Conservation (phyloP, 1,140 invertebrate genomes). For the Linepithema humile region DNA sequence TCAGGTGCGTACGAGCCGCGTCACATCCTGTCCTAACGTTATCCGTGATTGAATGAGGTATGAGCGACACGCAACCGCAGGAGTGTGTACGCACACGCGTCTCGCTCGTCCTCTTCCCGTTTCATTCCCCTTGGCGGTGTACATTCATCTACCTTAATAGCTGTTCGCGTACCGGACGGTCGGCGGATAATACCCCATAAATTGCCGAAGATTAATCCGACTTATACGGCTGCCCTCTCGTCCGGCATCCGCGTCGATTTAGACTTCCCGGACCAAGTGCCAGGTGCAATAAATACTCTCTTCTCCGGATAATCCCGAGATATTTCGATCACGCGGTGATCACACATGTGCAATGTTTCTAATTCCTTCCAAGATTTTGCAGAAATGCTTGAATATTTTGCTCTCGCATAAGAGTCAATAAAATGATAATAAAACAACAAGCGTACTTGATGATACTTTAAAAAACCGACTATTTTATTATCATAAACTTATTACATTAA, state of each 20-base stretch:
- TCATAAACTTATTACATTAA: too few species aligned
- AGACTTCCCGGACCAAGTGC: slow-evolving; percentile 18
- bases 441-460: too few species aligned
- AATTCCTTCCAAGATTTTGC: not conserved
- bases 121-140: slow-evolving; percentile 6
- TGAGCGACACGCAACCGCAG: slow-evolving; percentile 42
- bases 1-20: slow-evolving; percentile 7
- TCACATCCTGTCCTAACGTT: slow-evolving; percentile 15
- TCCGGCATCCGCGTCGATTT: slow-evolving; percentile 7
- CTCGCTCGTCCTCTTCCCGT: slow-evolving; percentile 12
- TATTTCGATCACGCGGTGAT: not conserved
- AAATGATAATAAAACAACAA: not conserved
- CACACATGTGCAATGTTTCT: not conserved
- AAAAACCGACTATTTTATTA: too few species aligned
- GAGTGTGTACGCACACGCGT: not conserved
- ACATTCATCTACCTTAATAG: slow-evolving; percentile 52
- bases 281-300: slow-evolving; percentile 33
- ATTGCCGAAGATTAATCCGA: slow-evolving; percentile 64
- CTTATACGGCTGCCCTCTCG: slow-evolving; percentile 26
- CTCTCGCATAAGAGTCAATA: not conserved
- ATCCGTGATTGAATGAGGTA: slow-evolving; percentile 53
- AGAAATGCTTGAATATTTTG: not conserved
- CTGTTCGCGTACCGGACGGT: slow-evolving; percentile 57
- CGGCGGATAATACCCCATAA: slow-evolving; percentile 60
- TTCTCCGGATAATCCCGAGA: not conserved